Evolutionary conservation across 2,888 invertebrate species (phyloP), one percentile per base, ranked within the genome.

Genomic region (Tolmerus cingulatus): DNA sequence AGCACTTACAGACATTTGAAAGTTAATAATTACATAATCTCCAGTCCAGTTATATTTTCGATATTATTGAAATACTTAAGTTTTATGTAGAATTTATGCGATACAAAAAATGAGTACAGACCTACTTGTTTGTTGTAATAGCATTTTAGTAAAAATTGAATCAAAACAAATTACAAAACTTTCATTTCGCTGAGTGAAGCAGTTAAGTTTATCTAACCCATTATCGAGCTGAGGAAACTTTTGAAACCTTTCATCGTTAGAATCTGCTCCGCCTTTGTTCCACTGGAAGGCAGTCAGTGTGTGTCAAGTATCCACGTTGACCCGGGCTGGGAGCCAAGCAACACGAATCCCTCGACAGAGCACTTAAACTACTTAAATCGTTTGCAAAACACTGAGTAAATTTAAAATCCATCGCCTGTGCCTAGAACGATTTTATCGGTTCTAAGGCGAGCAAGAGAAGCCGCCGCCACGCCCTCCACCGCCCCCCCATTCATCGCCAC

Each of bases 311-410:
- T 40, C 40, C 27, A 27, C 19, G 51, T 46, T 81, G 81, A 81
- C 81, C 81, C 66, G 27, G 40, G 40, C 40, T 12, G 9, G 40
- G 40, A 40, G 40, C 40, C 40, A 40, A 30, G 43, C 27, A 55
- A 55, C 55, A 27, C 30, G 46, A 81, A 34, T 76, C 34, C 76
- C 19, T 40, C 37, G 30, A 14, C n/a, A 16, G n/a, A 55, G 51
- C 55, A 66, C 84, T 84, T 84, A 84, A 84, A 74, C 84, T 74
- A 84, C 84, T 84, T 40, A 84, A 57, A 84, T 66, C 19, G 37
- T 84, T 74, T 84, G 74, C 34, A 84, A 81, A 66, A 66, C 27
- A 79, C 79, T 79, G 79, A 46, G 46, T 30, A 79, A 46, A 84
- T 84, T 84, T 57, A 66, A 84, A 66, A 84, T 57, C 84, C 34